A percentile compares a stretch with the other conserved stretches of the same genome.
phyloP scores from a whole-genome alignment of 2,888 invertebrate species.

The Scaeva pyrastri region DNA sequence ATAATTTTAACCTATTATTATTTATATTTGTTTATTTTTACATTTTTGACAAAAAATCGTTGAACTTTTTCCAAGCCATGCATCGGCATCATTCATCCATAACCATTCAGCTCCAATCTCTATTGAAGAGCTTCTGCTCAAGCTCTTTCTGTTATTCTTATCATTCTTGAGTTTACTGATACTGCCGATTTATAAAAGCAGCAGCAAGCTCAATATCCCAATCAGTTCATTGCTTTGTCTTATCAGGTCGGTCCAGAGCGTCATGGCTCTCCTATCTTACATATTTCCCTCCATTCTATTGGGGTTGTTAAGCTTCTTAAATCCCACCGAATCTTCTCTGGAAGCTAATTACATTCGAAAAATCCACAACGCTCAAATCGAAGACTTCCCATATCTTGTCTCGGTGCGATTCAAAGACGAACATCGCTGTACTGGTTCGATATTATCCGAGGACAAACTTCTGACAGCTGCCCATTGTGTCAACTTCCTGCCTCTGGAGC shows the following conservation, averaged over 20 bases:
- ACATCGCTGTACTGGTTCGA: conserved; percentile 47
- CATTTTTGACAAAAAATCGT: too few species aligned
- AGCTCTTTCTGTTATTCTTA: not conserved
- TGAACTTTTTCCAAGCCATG: too few species aligned
- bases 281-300: not conserved
- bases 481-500: not conserved
- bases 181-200: not conserved
- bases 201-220: not conserved
- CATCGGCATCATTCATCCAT: too few species aligned
- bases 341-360: not conserved
- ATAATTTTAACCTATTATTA: too few species aligned
- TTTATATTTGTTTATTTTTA: too few species aligned
- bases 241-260: not conserved
- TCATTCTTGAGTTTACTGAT: not conserved
- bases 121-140: too few species aligned
- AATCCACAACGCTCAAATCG: conserved; percentile 21
- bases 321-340: too few species aligned
- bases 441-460: conserved; percentile 34
- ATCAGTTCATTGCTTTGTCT: not conserved
- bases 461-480: conserved; percentile 60
- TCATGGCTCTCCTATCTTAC: not conserved
- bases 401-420: conserved; percentile 45
- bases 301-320: not conserved
- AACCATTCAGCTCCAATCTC: too few species aligned
- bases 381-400: conserved; percentile 33